These are phyloP conservation scores for Diorhabda sublineata DNA, from an alignment of 1,140 invertebrate species.

Conservation along the genomic window DNA sequence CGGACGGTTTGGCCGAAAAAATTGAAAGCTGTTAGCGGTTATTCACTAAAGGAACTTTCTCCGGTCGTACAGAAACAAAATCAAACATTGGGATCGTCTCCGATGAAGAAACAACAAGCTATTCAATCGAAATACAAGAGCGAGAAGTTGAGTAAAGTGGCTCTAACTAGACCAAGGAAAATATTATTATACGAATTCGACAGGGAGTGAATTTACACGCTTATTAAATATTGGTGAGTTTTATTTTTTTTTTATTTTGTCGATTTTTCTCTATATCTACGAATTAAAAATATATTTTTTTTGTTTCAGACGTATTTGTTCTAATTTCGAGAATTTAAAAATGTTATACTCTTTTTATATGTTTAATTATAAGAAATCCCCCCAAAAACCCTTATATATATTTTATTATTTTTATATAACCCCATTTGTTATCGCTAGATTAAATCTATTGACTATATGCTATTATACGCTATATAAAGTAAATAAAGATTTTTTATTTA, in stretches of 20 bases:
- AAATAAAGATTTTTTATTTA: too few species aligned
- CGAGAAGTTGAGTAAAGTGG: conserved; percentile 36
- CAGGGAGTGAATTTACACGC: not conserved
- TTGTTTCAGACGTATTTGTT: too few species aligned
- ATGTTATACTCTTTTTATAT: too few species aligned
- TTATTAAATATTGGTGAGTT: not conserved
- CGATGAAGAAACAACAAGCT: conserved; percentile 52
- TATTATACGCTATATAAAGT: too few species aligned
- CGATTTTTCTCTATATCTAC: too few species aligned
- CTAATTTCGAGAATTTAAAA: too few species aligned
- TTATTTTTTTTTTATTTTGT: not conserved
- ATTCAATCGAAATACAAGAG: conserved; percentile 55
- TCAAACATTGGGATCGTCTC: conserved; percentile 49
- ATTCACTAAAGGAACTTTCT: conserved; percentile 50
- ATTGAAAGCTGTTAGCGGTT: conserved; percentile 48
- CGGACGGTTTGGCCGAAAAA: conserved; percentile 46
- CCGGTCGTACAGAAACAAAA: conserved; percentile 51
- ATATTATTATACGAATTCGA: conserved; percentile 21
- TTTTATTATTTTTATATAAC: too few species aligned
- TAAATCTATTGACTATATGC: too few species aligned
- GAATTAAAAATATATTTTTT: too few species aligned
- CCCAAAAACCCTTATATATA: too few species aligned
- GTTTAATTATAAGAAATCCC: too few species aligned
- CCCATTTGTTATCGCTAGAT: too few species aligned
- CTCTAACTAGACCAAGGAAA: conserved; percentile 35